These are phyloP conservation scores for Labeo calbasu DNA, from an alignment of 2,797 vertebrate species.

Conservation along the genomic window DNA sequence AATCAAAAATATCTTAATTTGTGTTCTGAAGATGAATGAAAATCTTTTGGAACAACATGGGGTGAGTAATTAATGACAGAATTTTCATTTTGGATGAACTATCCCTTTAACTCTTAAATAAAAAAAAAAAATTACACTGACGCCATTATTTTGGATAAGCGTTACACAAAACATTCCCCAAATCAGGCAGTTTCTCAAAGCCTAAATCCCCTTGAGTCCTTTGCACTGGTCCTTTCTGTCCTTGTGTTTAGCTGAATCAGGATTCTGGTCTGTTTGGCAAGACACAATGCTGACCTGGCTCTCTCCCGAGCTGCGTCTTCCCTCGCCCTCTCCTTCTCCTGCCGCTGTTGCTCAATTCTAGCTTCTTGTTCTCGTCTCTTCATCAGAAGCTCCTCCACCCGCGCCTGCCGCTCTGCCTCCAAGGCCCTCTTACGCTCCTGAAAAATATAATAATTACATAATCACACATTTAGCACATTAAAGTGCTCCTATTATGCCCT, in stretches of 20 bases:
- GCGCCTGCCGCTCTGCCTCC: slow-evolving; percentile 95
- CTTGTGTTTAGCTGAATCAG: slow-evolving; percentile 39
- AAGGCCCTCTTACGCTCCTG: slow-evolving; percentile 94
- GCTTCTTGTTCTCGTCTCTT: slow-evolving; percentile 94
- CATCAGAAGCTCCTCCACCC: slow-evolving; percentile 92
- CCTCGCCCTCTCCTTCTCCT: slow-evolving; percentile 94
- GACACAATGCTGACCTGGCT: slow-evolving; percentile 83
- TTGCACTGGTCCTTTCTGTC: background rate
- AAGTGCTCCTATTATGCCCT: no score
- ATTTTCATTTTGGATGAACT: no score
- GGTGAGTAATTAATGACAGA: no score
- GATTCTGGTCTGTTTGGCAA: slow-evolving; percentile 7
- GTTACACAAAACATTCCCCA: slow-evolving; percentile 8
- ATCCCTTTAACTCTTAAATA: no score
- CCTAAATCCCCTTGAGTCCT: background rate
- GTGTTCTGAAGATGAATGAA: no score
- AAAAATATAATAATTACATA: background rate
- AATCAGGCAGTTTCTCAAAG: background rate
- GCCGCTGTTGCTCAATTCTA: slow-evolving; percentile 93
- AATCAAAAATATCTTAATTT: no score
- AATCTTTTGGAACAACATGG: no score
- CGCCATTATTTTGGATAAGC: background rate
- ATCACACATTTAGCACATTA: background rate
- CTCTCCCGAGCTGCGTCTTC: slow-evolving; percentile 96
- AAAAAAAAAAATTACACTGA: background rate